Evolutionary conservation across 2,797 vertebrate genomes (phyloP).

Genomic region (Microctenopoma lineatum): DNA sequence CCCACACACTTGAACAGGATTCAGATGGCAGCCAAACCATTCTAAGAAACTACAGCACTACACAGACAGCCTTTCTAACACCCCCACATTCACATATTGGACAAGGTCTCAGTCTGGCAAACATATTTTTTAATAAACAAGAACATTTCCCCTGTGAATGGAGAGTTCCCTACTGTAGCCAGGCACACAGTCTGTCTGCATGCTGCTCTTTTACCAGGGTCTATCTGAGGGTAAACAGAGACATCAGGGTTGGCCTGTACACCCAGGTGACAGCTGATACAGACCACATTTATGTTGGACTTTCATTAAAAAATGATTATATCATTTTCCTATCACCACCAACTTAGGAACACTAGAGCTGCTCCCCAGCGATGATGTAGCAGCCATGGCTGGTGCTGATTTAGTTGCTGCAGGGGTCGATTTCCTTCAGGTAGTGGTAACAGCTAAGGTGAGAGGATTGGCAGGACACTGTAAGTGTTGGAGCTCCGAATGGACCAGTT

Average conservation of each 20-base stretch:
- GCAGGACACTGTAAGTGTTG: no score
- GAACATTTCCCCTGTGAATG: constrained; percentile 5
- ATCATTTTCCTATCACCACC: no score
- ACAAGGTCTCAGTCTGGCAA: constrained; percentile 21
- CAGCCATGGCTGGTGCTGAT: no score
- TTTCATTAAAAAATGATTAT: no score
- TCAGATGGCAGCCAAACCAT: constrained; percentile 21
- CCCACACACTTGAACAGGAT: constrained; percentile 5
- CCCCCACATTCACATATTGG: constrained; percentile 24
- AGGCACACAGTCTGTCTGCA: not conserved
- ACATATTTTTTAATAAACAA: constrained; percentile 12
- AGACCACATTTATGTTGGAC: not conserved
- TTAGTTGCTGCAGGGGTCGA: no score
- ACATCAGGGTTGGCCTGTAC: not conserved
- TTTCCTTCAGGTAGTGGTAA: no score
- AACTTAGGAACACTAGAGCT: no score
- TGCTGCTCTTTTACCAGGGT: not conserved
- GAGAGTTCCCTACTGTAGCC: not conserved
- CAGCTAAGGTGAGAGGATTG: no score
- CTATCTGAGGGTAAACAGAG: not conserved
- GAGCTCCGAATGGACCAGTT: no score
- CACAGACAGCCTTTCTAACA: constrained; percentile 8
- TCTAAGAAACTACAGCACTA: constrained; percentile 15
- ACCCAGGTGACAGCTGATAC: not conserved
- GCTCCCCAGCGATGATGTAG: no score